Evolutionary conservation across 2,888 invertebrate genomes (phyloP), one percentile per base, ranked within the genome.

Genomic region (Lochmaea capreae): DNA sequence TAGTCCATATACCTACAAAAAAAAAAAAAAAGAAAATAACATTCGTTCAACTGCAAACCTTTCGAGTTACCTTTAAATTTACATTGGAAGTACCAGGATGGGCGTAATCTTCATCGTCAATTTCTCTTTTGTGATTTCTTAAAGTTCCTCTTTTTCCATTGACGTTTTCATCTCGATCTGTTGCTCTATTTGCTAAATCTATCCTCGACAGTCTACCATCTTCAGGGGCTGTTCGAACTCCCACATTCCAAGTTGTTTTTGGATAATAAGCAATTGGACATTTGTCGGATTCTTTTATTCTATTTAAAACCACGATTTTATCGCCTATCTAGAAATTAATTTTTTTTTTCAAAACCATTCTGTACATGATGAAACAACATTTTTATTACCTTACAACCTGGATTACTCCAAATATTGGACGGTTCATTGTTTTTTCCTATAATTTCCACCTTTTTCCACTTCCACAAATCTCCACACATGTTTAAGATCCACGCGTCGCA

Each of bases 341-440:
- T 49, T 58, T 59, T 33, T 16, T 49, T 58, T 59, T 33, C 4
- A 12, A 12, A 46, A 11, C 46, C 33, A 33, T 33, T 33, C 33
- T 33, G 8, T 33, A 33, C 8, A 26, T 43, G 9, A 12, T 26
- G 46, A 2, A 65, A 65, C 22, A 16, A 11, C 42, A 67, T 39
- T 22, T 49, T 39, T 22, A 57, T 83, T 87, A 93, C 93, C 87
- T 91, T 93, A 86, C 97, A 97, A 66, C 95, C 96, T 71, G 97
- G 96, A 88, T 97, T 96, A 86, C 96, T 97, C 96, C 97, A 97
- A 84, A 97, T 93, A 84, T 95, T 94, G 1, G 94, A 92, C 33
- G 97, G 94, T 58, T 94, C 93, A 90, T 93, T 93, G 82, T 94
- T 93, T 79, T 92, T 91, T 84, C 95, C 94, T 78, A 90, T 89